Percentiles rank a stretch among this genome's conserved stretches.
Evolutionary conservation across 2,888 invertebrate species (phyloP).

Genomic region (Amblyjoppa fuscipennis): DNA sequence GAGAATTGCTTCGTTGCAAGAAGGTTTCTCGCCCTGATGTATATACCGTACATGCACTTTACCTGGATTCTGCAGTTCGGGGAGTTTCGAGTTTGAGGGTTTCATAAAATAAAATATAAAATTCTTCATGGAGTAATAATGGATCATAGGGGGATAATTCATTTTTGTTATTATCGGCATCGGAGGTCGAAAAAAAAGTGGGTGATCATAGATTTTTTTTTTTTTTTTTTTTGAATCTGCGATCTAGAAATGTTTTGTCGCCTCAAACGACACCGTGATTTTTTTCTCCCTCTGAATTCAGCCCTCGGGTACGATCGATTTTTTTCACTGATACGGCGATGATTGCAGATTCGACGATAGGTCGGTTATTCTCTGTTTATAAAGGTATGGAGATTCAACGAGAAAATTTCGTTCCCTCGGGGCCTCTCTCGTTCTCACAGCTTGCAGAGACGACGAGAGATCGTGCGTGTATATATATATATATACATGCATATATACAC

Average conservation of each 20-base stretch:
- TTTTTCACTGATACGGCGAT: conserved; percentile 17
- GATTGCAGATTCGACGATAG: conserved; percentile 31
- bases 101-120: conserved; percentile 33
- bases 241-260: conserved; percentile 12
- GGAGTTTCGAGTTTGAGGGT: conserved; percentile 43
- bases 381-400: conserved; percentile 25
- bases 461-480: not conserved
- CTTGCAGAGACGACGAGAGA: conserved; percentile 22
- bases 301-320: not conserved
- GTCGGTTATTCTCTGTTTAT: conserved; percentile 24
- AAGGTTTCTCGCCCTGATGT: conserved; percentile 57
- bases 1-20: conserved; percentile 68
- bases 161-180: too few relatives aligned
- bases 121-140: conserved; percentile 24
- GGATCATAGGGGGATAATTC: not conserved
- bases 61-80: conserved; percentile 56
- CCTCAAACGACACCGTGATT: not conserved
- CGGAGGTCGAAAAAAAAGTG: too few relatives aligned
- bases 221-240: conserved; percentile 15
- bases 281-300: not conserved
- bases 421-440: conserved; percentile 41
- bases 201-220: not conserved
- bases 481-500: not conserved
- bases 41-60: conserved; percentile 59
- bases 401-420: conserved; percentile 42